phyloP scores from a whole-genome alignment of 2,888 invertebrate genomes.

The Quadroppia sp. region DNA sequence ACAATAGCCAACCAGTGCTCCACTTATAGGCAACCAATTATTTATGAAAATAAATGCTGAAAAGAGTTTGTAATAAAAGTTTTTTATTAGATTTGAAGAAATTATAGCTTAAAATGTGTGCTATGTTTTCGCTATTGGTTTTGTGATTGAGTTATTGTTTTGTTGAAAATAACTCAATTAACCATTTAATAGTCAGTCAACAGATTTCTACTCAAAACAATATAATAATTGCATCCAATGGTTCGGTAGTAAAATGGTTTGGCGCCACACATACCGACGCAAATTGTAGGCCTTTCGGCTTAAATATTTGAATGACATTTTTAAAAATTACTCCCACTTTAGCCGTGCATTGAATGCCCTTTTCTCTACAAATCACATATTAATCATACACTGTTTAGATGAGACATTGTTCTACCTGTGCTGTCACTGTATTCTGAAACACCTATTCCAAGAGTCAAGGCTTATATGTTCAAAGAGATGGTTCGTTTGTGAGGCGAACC shows the following conservation, averaged over 20 bases:
- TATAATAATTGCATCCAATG: not conserved
- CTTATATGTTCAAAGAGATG: not conserved
- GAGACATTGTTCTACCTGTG: not conserved
- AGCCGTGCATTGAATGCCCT: not conserved
- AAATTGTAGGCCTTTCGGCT: not conserved
- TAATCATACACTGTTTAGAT: not conserved
- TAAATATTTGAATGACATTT: constrained; percentile 26
- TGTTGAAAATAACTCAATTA: not conserved
- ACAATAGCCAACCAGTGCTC: constrained; percentile 19
- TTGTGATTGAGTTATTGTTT: constrained; percentile 13
- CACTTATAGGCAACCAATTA: constrained; percentile 9
- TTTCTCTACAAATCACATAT: not conserved
- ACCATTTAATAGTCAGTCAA: not conserved
- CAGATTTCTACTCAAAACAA: not conserved
- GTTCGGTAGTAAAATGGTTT: not conserved
- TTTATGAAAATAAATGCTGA: not conserved
- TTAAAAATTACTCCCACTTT: not conserved
- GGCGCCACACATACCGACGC: constrained; percentile 20
- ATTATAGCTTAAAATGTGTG: not conserved
- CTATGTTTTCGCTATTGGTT: not conserved
- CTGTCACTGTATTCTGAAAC: not conserved
- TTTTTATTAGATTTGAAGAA: not conserved
- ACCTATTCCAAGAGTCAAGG: not conserved
- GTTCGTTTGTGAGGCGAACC: not conserved
- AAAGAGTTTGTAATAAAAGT: not conserved